Evolutionary conservation across 2,797 vertebrate species (phyloP).

Genomic region (Squalus acanthias): DNA sequence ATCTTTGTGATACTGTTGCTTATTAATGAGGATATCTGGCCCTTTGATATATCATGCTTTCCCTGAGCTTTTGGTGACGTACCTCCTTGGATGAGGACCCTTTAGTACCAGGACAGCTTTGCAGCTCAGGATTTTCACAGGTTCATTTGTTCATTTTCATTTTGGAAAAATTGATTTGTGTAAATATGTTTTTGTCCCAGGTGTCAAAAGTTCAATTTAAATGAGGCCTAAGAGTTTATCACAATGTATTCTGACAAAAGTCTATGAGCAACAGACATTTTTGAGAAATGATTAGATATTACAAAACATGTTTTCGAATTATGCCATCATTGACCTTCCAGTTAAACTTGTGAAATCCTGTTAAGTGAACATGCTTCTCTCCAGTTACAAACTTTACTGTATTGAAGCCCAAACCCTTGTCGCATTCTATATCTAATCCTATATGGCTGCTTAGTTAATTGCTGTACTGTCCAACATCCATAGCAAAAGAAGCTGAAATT

Average conservation of each 20-base stretch:
- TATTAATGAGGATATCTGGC: neutral
- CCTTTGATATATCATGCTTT: neutral
- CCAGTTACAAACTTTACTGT: neutral
- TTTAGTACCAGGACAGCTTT: neutral
- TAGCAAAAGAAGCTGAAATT: neutral
- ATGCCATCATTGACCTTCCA: neutral
- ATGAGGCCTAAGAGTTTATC: neutral
- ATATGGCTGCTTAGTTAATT: neutral
- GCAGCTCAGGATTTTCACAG: neutral
- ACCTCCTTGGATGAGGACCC: neutral
- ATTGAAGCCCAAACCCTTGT: neutral
- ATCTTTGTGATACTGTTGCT: neutral
- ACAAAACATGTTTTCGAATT: neutral
- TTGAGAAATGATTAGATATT: neutral
- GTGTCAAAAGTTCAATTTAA: neutral
- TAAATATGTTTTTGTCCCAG: neutral
- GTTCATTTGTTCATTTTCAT: neutral
- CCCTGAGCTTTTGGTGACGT: neutral
- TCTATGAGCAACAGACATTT: neutral
- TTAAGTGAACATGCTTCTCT: neutral
- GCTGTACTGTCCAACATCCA: neutral
- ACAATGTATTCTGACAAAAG: neutral
- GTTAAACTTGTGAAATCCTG: neutral
- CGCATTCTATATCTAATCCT: neutral
- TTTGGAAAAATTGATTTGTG: neutral